Evolutionary conservation across 2,113 vertebrate species (phyloP).

Genomic region (Prionailurus bengalensis): DNA sequence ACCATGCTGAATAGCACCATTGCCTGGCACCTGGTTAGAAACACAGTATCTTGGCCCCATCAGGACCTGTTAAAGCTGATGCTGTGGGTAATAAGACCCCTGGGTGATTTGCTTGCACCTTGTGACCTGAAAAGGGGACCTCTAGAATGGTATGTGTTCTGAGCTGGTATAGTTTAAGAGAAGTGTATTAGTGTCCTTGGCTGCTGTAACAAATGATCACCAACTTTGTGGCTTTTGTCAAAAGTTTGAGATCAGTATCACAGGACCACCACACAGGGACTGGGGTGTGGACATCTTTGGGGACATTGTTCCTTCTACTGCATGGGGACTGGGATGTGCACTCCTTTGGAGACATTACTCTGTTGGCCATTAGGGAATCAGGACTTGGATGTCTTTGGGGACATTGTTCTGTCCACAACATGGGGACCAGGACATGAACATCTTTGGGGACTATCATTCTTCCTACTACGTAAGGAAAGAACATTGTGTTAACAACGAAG

Average conservation of each 20-base stretch:
- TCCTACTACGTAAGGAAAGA: neutral
- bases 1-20: neutral
- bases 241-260: neutral
- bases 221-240: too few species aligned
- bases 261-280: neutral
- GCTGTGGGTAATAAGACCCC: neutral
- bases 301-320: neutral
- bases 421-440: neutral
- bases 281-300: neutral
- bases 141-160: neutral
- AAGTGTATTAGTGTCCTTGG: fast-evolving
- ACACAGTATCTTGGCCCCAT: fast-evolving
- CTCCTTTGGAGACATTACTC: neutral
- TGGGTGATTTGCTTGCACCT: neutral
- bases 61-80: neutral
- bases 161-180: neutral
- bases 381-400: neutral
- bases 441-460: neutral
- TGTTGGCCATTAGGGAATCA: neutral
- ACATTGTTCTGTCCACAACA: fast-evolving
- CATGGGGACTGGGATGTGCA: neutral
- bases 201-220: too few species aligned
- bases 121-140: neutral
- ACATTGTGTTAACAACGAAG: neutral
- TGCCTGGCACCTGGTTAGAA: neutral